Evolutionary conservation across 2,888 invertebrate genomes (phyloP), one percentile per base, ranked within the genome.

Genomic region (Erebia epiphron): DNA sequence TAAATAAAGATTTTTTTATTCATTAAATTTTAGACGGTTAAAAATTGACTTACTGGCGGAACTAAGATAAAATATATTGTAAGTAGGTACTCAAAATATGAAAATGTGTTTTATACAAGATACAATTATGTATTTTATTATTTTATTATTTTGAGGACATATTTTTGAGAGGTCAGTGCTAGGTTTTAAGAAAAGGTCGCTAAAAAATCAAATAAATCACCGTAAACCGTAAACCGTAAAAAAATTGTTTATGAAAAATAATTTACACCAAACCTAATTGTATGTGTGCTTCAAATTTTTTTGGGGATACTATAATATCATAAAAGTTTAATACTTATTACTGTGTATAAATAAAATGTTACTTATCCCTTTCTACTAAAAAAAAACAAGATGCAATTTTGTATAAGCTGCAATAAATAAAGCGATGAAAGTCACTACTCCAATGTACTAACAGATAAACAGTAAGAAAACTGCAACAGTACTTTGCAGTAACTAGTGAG

Each of bases 381-480:
- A 21, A 16, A 13, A 49, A 62, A 49, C 49, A 62, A 41, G 60
- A 26, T 57, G 57, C 52, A 46, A 46, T 11, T 4, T 13, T n/a
- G 14, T 46, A 21, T 8, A 66, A 43, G 54, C 56, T 3, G 65
- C 35, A 57, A 41, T 56, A 46, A 21, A 56, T 43, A 14, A 56
- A 66, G 56, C 43, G 21, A 46, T 66, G 65, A 66, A 56, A 21
- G 18, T 43, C 13, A 21, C 61, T 56, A 46, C 14, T 43, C 65
- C 21, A 66, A 35, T 56, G 21, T 21, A 21, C 13, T 14, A 26
- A 18, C 49, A 49, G 43, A 16, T 41, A 54, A 41, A 66, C 18
- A 43, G 43, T 66, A 43, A 21, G 18, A 46, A 14, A 43, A 66
- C 58, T 67, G 16, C 58, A 58, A 57, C 43, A 26, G 58, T 49